Evolutionary conservation across 1,140 invertebrate species (phyloP), one percentile per base, ranked within the genome.

Genomic region (Semibalanus balanoides): DNA sequence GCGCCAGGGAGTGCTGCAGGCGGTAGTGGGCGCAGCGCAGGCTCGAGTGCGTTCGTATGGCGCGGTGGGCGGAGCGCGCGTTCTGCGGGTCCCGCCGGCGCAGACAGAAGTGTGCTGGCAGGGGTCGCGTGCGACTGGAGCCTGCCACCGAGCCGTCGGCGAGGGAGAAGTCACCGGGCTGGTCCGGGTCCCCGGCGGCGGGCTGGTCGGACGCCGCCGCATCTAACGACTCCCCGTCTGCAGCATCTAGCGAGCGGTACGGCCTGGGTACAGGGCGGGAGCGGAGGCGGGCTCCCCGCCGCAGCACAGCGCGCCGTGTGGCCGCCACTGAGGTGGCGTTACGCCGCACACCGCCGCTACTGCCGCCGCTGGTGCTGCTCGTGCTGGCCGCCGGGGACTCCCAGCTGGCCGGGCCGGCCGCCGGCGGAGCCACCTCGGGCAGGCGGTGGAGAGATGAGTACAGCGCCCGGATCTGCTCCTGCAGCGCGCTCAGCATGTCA

Each of bases 401-500:
- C 35, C 35, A 40, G 35, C 5, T 7, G 7, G 51, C 11, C 51
- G 51, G 9, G 14, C 1, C 51, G 35, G 22, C 51, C 14, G 51
- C 51, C 51, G 51, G 51, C n/a, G n/a, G n/a, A n/a, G n/a, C n/a
- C 35, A 40, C 51, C 51, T 72, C 70, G 25, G 29, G 70, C 70
- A 72, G 74, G 70, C 74, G 74, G 43, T 77, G 74, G 3, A 77
- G 76, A 14, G 79, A 81, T 79, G 84, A 80, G 28, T 88, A 86
- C 35, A 89, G 81, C 74, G 83, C 83, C 64, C 86, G 80, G 76
- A 90, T 87, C 75, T 89, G 87, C 74, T 86, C 81, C 72, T 88
- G 86, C 51, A 91, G 82, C 80, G 88, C 87, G 76, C 88, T 86
- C 84, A 89, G 88, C 85, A 90, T 88, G 76, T 83, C 84, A 14